Conservation (phyloP, 2,888 invertebrate genomes). For the Drosophila niveifrons region DNA sequence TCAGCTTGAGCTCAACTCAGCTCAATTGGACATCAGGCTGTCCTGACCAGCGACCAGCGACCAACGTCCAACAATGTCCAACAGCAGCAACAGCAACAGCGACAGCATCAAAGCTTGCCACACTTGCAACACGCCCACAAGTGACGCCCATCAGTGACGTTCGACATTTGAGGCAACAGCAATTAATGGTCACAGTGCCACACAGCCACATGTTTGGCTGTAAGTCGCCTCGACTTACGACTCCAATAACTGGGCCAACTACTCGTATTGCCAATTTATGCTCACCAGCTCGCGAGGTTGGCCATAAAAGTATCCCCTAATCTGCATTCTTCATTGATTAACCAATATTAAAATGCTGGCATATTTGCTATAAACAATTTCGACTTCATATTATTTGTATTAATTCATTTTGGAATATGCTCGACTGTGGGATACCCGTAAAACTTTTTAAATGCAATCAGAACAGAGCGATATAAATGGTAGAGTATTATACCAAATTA, state of each 20-base stretch:
- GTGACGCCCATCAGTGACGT: conserved; percentile 21
- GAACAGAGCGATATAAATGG: too few relatives aligned
- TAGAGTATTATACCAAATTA: too few relatives aligned
- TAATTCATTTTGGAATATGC: too few relatives aligned
- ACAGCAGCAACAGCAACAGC: conserved; percentile 10
- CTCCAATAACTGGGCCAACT: conserved; percentile 19
- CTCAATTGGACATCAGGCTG: conserved; percentile 39
- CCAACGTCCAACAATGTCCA: conserved; percentile 2
- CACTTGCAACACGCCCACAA: conserved; percentile 10
- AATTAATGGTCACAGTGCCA: conserved; percentile 38
- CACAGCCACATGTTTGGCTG: neutral
- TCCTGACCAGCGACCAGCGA: neutral
- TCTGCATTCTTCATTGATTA: too few relatives aligned
- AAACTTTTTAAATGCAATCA: too few relatives aligned
- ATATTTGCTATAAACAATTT: too few relatives aligned
- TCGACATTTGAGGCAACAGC: conserved; percentile 45
- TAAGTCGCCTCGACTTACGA: conserved; percentile 16
- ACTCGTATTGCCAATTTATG: too few relatives aligned
- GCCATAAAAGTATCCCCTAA: too few relatives aligned
- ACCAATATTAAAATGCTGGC: too few relatives aligned
- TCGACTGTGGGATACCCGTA: too few relatives aligned
- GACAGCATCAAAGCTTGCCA: neutral
- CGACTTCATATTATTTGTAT: too few relatives aligned
- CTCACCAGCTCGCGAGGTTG: too few relatives aligned
- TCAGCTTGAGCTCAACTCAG: conserved; percentile 20